A percentile compares a stretch with the other conserved stretches of the same genome.
phyloP scores from a whole-genome alignment of 2,888 invertebrate genomes.

The Oasisia sp. region DNA sequence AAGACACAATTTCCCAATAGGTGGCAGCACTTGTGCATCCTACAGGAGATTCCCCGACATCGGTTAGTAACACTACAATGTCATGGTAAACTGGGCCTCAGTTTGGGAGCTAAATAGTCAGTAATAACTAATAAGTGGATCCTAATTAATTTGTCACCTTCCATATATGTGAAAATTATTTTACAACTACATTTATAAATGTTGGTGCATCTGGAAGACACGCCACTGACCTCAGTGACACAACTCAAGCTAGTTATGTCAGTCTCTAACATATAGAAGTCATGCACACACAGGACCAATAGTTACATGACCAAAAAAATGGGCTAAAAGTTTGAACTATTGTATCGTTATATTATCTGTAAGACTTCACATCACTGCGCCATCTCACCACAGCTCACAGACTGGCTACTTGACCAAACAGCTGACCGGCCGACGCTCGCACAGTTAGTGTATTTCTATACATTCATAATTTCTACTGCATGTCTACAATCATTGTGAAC shows the following conservation, averaged over 20 bases:
- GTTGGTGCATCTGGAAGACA: background rate
- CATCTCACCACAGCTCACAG: background rate
- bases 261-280: too few relatives aligned
- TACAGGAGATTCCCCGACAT: background rate
- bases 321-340: too few relatives aligned
- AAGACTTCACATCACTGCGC: too few relatives aligned
- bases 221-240: too few relatives aligned
- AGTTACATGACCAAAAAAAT: too few relatives aligned
- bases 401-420: background rate
- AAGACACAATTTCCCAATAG: background rate
- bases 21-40: background rate
- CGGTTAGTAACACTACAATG: background rate
- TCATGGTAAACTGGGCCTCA: background rate
- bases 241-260: too few relatives aligned
- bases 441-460: background rate
- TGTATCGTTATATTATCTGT: too few relatives aligned
- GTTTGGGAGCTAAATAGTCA: background rate
- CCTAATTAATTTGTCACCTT: background rate
- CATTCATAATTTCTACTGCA: background rate
- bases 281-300: too few relatives aligned
- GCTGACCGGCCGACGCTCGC: background rate
- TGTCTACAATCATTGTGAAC: background rate
- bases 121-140: background rate
- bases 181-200: background rate
- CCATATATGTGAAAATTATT: background rate